Conservation (phyloP, 2,888 invertebrate genomes). For the Frankliniella intonsa region DNA sequence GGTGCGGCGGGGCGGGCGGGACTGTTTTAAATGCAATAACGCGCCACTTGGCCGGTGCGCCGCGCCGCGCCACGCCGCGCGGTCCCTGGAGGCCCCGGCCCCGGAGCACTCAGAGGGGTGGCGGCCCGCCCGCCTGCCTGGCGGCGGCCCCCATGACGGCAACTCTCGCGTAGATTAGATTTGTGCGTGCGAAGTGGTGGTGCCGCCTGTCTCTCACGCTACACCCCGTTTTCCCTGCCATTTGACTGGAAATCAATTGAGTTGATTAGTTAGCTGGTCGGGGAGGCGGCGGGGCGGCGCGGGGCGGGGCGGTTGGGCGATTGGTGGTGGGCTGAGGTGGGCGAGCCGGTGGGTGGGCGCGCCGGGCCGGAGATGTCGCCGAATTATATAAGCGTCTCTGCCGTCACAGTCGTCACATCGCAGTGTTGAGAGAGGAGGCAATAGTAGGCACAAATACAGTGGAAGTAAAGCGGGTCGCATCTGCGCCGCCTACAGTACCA, state of each 20-base stretch:
- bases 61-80: neutral
- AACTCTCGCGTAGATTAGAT: slow-evolving; percentile 22
- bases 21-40: slow-evolving; percentile 21
- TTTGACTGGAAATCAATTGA: slow-evolving; percentile 39
- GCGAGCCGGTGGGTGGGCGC: too few relatives aligned
- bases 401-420: too few relatives aligned
- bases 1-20: neutral
- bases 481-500: too few relatives aligned
- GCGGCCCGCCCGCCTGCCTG: too few relatives aligned
- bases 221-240: slow-evolving; percentile 36
- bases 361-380: too few relatives aligned
- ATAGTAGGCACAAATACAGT: too few relatives aligned
- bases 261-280: slow-evolving; percentile 33
- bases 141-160: neutral
- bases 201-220: slow-evolving; percentile 8
- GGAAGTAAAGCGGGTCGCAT: too few relatives aligned
- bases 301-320: neutral
- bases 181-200: slow-evolving; percentile 17
- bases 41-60: neutral
- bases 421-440: too few relatives aligned
- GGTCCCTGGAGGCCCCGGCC: neutral
- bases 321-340: too few relatives aligned
- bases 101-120: too few relatives aligned
- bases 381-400: too few relatives aligned
- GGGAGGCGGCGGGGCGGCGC: neutral